Conservation (phyloP, 1,140 invertebrate species). For the Drosophila trapezifrons region DNA sequence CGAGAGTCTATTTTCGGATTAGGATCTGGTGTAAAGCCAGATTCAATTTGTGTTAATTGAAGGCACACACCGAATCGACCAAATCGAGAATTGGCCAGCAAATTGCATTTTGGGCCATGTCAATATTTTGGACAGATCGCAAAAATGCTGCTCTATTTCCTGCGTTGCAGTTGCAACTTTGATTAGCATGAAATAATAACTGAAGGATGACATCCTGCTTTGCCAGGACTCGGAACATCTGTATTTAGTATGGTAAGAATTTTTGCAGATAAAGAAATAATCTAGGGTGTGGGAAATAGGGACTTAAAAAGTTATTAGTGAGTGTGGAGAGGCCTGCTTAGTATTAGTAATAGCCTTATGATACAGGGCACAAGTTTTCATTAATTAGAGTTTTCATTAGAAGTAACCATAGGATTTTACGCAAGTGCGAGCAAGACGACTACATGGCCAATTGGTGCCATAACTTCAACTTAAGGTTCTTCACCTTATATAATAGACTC, state of each 20-base stretch:
- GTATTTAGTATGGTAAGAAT: neutral
- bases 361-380: too few relatives aligned
- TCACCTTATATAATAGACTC: too few relatives aligned
- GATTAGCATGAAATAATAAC: constrained; percentile 40
- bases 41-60: constrained; percentile 46
- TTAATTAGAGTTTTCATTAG: too few relatives aligned
- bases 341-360: too few relatives aligned
- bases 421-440: too few relatives aligned
- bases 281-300: neutral
- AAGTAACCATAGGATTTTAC: too few relatives aligned
- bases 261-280: neutral
- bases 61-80: constrained; percentile 15
- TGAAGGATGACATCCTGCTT: constrained; percentile 9
- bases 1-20: constrained; percentile 31
- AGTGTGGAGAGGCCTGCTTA: too few relatives aligned
- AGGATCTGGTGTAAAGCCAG: constrained; percentile 10
- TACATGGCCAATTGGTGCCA: too few relatives aligned
- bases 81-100: constrained; percentile 2
- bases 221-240: neutral
- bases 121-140: constrained; percentile 1
- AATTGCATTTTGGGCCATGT: constrained; percentile 20
- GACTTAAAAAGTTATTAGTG: too few relatives aligned
- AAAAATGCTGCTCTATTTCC: constrained; percentile 52
- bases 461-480: too few relatives aligned
- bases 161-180: constrained; percentile 34